Conservation (phyloP, 2,888 invertebrate species). For the Catonia carolina region DNA sequence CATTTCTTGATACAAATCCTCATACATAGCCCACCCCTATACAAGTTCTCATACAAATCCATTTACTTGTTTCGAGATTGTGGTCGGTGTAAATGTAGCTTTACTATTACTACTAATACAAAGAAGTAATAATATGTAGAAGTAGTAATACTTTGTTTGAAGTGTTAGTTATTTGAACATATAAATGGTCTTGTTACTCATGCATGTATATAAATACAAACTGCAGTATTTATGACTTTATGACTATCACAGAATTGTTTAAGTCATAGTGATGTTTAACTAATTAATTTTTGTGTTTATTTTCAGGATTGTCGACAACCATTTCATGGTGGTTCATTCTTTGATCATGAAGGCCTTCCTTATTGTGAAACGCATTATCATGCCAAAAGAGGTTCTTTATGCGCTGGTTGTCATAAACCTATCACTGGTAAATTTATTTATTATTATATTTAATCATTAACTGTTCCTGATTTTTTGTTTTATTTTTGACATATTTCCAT, state of each 20-base stretch:
- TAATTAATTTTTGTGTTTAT: background rate
- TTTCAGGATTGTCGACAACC: conserved; percentile 91
- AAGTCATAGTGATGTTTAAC: conserved; percentile 7
- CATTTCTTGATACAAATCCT: no score
- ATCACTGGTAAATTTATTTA: conserved; percentile 62
- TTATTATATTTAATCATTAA: no score
- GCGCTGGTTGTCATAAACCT: conserved; percentile 96
- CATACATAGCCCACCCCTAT: no score
- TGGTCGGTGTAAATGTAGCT: no score
- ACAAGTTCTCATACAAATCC: no score
- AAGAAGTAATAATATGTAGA: no score
- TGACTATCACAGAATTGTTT: background rate
- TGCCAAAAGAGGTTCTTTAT: conserved; percentile 91
- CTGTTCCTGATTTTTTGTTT: background rate
- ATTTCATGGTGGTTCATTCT: conserved; percentile 96
- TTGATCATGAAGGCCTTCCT: conserved; percentile 95
- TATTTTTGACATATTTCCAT: background rate
- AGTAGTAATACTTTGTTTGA: no score
- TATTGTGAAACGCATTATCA: conserved; percentile 99
- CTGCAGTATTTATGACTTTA: background rate
- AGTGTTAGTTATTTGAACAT: no score
- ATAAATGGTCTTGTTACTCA: no score
- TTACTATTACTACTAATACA: no score
- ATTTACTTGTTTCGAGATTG: no score
- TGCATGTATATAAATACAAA: background rate